phyloP scores from a whole-genome alignment of 2,113 vertebrate species.

The Rhodinocichla rosea region DNA sequence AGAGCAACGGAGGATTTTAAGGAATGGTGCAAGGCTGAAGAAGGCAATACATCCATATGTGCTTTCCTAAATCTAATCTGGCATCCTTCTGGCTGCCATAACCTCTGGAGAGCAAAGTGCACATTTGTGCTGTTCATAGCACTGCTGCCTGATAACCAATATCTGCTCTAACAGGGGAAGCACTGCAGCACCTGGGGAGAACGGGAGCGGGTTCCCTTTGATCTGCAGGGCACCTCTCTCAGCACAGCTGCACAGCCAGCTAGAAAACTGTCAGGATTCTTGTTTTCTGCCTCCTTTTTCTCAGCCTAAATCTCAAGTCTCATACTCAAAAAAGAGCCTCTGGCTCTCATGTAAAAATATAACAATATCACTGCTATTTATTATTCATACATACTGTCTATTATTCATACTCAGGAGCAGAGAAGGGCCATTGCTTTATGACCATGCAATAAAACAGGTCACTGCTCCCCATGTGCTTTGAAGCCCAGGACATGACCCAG shows the following conservation, averaged over 20 bases:
- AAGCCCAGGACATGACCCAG: neutral
- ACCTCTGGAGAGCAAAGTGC: conserved; percentile 33
- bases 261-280: neutral
- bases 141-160: neutral
- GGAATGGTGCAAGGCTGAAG: neutral
- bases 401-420: neutral
- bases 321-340: neutral
- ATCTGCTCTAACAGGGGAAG: neutral
- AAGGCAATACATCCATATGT: neutral
- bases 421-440: neutral
- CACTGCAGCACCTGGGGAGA: neutral
- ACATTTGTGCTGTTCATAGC: neutral
- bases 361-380: neutral
- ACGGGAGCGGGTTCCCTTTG: neutral
- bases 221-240: neutral
- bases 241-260: neutral
- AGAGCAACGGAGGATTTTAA: neutral
- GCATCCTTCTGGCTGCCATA: conserved; percentile 27
- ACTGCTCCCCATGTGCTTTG: neutral
- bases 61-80: conserved; percentile 11
- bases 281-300: neutral
- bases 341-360: neutral
- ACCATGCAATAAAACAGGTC: neutral
- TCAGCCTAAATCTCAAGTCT: neutral
- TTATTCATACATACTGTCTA: neutral